Percentiles rank a stretch among this genome's conserved stretches.
phyloP scores from a whole-genome alignment of 1,140 invertebrate genomes.

The Dolichoris vasculosae region DNA sequence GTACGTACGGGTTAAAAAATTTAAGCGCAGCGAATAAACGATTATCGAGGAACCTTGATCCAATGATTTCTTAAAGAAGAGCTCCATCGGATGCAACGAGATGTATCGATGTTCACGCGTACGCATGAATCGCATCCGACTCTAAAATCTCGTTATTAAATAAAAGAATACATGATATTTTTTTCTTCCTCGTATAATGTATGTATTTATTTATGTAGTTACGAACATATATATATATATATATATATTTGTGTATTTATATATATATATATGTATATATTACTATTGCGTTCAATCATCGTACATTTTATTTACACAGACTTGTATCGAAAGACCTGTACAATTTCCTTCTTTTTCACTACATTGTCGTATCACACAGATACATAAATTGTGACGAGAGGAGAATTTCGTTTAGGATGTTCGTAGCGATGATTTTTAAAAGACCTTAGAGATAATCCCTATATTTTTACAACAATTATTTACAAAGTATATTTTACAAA shows the following conservation, averaged over 20 bases:
- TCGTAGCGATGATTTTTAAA: neutral
- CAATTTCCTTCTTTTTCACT: constrained; percentile 38
- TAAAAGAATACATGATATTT: constrained; percentile 38
- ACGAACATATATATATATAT: constrained; percentile 50
- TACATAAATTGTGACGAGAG: neutral
- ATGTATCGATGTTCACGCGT: neutral
- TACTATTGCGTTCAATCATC: constrained; percentile 55
- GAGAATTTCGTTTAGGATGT: constrained; percentile 19
- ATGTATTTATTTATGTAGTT: constrained; percentile 48
- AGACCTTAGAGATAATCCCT: neutral
- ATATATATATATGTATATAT: constrained; percentile 45
- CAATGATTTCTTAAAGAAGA: neutral
- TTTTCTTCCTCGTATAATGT: constrained; percentile 45
- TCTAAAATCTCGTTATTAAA: constrained; percentile 39
- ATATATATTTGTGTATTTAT: constrained; percentile 52
- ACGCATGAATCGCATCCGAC: constrained; percentile 21
- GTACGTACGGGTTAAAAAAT: neutral
- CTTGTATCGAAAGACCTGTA: constrained; percentile 48
- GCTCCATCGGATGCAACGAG: neutral
- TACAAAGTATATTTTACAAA: constrained; percentile 6
- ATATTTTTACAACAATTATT: constrained; percentile 18
- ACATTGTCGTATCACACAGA: constrained; percentile 13
- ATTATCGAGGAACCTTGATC: neutral
- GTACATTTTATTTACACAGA: constrained; percentile 51
- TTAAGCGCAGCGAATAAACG: neutral